Evolutionary conservation across 2,888 invertebrate genomes (phyloP), one percentile per base, ranked within the genome.

Genomic region (Ophion slaviceki): DNA sequence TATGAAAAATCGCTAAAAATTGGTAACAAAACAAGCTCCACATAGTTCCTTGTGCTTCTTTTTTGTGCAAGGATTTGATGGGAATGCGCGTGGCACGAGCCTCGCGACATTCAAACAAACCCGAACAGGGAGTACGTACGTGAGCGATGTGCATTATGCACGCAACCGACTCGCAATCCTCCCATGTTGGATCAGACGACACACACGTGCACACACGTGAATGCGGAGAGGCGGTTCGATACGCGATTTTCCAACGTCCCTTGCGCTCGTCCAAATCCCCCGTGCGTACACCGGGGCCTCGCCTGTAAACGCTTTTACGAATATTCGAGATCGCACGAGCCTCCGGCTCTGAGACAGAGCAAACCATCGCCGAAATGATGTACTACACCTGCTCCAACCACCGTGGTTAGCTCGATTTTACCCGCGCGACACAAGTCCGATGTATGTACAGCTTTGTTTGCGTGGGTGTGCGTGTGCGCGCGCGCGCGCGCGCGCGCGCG

Each of bases 81-180:
- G n/a, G 36, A 68, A 75, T 68, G 45, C 74, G 10, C 67, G 74
- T 61, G 36, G 67, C 61, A 74, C 61, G 74, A 61, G 28, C 32
- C 59, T 67, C 24, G 66, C 47, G 47, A 14, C 47, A 47, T 47
- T 47, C 47, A 47, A 66, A 66, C 66, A 66, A 11, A 47, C 47
- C 66, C 66, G 36, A 72, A 57, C 80, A 66, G 32, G 2, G 24
- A 47, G 47, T 36, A 72, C 28, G n/a, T 61, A 40, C 32, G 45
- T 72, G 57, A 61, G 32, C 47, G 36, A 71, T 67, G 72, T 67
- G 78, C 74, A 78, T 78, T 83, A 82, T 74, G 74, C 78, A 74
- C 78, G 74, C 72, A 67, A 59, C 17, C n/a, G 47, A 47, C 40
- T 67, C 78, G 78, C 78, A 79, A 59, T 45, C 47, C 70, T 53